Percentiles rank a stretch among this genome's conserved stretches.
phyloP scores from a whole-genome alignment of 2,888 invertebrate genomes.

The Linnaemya tessellans region DNA sequence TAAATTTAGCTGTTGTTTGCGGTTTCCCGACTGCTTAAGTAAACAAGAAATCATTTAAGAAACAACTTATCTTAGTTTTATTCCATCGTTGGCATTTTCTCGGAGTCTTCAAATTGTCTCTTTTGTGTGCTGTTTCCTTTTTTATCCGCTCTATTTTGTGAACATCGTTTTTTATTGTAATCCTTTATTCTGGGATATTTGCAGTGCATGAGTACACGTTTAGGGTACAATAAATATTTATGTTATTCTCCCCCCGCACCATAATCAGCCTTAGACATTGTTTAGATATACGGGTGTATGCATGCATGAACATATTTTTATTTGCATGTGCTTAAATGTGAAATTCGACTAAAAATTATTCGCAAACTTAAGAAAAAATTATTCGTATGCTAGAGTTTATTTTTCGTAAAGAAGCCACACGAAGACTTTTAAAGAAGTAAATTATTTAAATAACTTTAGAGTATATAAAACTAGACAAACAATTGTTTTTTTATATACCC shows the following conservation, averaged over 20 bases:
- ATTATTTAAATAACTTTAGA: too few species aligned
- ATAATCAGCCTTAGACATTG: background rate
- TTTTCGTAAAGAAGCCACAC: too few species aligned
- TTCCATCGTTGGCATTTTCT: conserved; percentile 41
- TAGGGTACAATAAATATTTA: conserved; percentile 54
- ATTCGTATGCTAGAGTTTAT: too few species aligned
- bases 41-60: conserved; percentile 48
- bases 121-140: conserved; percentile 4
- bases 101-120: conserved; percentile 21
- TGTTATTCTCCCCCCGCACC: conserved; percentile 25
- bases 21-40: conserved; percentile 19
- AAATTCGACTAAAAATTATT: too few species aligned
- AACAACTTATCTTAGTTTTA: conserved; percentile 31
- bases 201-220: background rate
- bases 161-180: background rate
- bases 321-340: too few species aligned
- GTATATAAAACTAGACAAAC: too few species aligned
- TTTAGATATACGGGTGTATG: background rate
- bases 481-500: too few species aligned
- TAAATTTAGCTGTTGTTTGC: conserved; percentile 43
- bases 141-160: background rate
- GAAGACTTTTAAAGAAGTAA: too few species aligned
- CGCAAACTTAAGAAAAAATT: too few species aligned
- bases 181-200: background rate
- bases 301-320: background rate